Conservation (phyloP, 2,888 invertebrate species). For the Scaptomyza tumidula region DNA sequence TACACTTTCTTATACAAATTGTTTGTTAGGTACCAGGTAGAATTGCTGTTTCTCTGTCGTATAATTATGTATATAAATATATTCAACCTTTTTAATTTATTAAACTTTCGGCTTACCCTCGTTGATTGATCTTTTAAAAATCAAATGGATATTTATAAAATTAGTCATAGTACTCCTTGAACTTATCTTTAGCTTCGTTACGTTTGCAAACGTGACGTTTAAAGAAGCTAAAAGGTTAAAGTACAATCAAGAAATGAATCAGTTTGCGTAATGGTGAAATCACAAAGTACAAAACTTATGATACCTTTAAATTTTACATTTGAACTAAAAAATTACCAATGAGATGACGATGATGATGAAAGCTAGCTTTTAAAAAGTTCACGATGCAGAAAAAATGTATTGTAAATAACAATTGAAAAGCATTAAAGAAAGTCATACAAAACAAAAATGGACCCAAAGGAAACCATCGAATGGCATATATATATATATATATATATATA, state of each 20-base stretch:
- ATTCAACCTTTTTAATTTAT: too few species aligned
- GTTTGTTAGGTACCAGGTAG: too few species aligned
- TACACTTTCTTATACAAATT: neutral
- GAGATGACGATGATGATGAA: neutral
- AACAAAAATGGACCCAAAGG: conserved; percentile 1
- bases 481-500: too few species aligned
- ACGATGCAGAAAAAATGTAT: neutral
- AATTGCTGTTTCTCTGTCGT: too few species aligned
- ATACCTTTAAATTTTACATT: neutral
- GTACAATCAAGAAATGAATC: neutral
- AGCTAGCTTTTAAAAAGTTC: conserved; percentile 4
- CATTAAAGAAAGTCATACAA: conserved; percentile 45
- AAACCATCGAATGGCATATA: conserved; percentile 25
- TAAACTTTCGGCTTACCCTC: too few species aligned
- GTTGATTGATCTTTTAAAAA: too few species aligned
- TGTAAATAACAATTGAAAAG: conserved; percentile 36
- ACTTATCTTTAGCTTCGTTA: neutral
- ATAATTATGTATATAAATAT: too few species aligned
- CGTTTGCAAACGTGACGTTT: neutral
- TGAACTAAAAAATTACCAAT: too few species aligned
- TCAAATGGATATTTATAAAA: neutral
- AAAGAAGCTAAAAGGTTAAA: neutral
- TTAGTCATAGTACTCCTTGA: neutral
- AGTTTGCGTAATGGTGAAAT: neutral
- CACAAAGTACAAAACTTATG: neutral